Conservation (phyloP, 1,140 invertebrate genomes). For the Drosophila tristis region DNA sequence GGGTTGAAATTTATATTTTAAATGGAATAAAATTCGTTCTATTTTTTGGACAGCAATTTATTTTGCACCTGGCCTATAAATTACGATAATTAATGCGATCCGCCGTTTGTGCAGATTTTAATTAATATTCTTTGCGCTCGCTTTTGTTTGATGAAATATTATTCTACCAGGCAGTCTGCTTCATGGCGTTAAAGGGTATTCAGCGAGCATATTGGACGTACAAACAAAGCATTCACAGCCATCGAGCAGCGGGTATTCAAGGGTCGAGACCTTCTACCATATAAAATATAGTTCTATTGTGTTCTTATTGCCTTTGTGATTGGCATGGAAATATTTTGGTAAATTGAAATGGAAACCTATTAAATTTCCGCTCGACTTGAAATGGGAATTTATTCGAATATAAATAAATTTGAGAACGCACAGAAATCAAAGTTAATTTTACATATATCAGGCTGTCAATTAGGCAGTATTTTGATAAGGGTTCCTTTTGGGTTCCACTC, state of each 20-base stretch:
- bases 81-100: conserved; percentile 35
- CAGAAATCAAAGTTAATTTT: conserved; percentile 36
- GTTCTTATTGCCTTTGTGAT: background rate
- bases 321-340: conserved; percentile 18
- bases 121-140: conserved; percentile 28
- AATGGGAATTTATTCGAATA: background rate
- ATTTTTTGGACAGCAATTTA: conserved; percentile 32
- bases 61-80: conserved; percentile 40
- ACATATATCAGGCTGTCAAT: conserved; percentile 37
- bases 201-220: too few relatives aligned
- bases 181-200: too few relatives aligned
- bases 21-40: conserved; percentile 5
- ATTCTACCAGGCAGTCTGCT: background rate
- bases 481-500: conserved; percentile 21
- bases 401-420: background rate
- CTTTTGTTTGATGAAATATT: conserved; percentile 5
- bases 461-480: conserved; percentile 31
- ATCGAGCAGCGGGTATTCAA: too few relatives aligned
- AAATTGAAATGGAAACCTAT: conserved; percentile 22
- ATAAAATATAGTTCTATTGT: background rate
- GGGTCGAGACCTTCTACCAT: too few relatives aligned
- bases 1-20: conserved; percentile 26
- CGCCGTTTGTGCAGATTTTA: conserved; percentile 25
- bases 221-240: too few relatives aligned
- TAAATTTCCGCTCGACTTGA: background rate